Evolutionary conservation across 2,113 vertebrate species (phyloP).

Genomic region (Atrichornis clamosus): DNA sequence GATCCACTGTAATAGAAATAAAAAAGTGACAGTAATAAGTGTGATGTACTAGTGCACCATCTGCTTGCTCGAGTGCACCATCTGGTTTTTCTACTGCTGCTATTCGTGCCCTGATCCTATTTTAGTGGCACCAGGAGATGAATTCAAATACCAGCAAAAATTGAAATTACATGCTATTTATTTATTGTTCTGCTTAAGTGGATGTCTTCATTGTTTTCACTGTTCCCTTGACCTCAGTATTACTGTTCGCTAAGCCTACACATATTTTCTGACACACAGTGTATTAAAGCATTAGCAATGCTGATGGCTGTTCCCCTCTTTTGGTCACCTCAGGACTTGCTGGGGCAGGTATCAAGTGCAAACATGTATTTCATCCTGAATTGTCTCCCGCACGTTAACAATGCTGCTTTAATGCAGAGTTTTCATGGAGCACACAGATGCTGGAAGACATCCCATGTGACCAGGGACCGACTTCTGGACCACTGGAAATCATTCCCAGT

Average conservation of each 20-base stretch:
- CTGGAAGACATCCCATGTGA: neutral
- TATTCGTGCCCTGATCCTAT: neutral
- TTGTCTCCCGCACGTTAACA: neutral
- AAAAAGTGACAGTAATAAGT: neutral
- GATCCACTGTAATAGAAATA: neutral
- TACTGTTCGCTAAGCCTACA: neutral
- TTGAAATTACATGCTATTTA: neutral
- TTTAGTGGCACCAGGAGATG: neutral
- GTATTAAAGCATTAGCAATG: neutral
- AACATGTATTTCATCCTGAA: neutral
- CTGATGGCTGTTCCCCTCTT: neutral
- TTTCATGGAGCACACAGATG: neutral
- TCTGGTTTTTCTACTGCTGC: neutral
- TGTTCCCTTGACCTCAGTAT: neutral
- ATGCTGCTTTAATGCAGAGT: neutral
- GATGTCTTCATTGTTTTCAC: neutral
- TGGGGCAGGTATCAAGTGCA: neutral
- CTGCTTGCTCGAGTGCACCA: neutral
- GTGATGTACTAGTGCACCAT: neutral
- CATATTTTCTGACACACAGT: neutral
- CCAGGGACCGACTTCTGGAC: neutral
- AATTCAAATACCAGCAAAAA: neutral
- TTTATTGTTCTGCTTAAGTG: neutral
- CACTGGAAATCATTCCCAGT: rapidly evolving
- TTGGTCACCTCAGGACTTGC: neutral